Evolutionary conservation across 2,797 vertebrate species (phyloP).

Genomic region (Heteromormyrus szaboi): DNA sequence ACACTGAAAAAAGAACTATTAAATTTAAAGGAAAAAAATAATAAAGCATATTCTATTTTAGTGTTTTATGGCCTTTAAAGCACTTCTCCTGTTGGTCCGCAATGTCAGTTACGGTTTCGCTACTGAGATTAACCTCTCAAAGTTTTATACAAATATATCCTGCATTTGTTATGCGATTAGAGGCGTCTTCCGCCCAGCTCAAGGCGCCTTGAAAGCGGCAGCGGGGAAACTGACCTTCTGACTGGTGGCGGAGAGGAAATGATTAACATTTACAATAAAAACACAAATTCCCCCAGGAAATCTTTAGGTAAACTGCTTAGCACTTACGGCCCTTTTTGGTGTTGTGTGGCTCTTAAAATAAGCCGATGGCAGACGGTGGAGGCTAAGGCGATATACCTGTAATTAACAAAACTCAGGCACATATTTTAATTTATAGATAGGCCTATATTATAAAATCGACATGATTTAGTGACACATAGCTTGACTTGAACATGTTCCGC

Average conservation of each 20-base stretch:
- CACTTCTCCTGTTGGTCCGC: neutral
- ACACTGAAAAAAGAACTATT: neutral
- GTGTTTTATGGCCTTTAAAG: neutral
- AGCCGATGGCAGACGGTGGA: neutral
- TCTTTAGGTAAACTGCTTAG: neutral
- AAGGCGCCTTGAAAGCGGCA: conserved; percentile 48
- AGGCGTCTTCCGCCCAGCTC: neutral
- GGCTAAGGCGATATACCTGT: neutral
- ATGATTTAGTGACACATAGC: neutral
- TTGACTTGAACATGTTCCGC: neutral
- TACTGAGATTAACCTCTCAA: neutral
- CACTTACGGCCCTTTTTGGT: neutral
- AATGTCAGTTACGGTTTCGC: neutral
- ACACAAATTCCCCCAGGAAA: neutral
- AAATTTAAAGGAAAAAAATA: neutral
- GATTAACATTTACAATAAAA: neutral
- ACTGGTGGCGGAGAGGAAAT: neutral
- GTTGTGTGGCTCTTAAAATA: neutral
- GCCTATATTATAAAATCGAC: neutral
- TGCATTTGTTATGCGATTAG: neutral
- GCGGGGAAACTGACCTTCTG: neutral
- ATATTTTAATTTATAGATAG: neutral
- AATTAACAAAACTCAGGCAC: neutral
- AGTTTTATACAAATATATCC: neutral
- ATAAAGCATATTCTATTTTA: neutral